These are phyloP conservation scores for Ceratoteleas bidentatus DNA, from an alignment of 1,140 invertebrate species.

Conservation along the genomic window DNA sequence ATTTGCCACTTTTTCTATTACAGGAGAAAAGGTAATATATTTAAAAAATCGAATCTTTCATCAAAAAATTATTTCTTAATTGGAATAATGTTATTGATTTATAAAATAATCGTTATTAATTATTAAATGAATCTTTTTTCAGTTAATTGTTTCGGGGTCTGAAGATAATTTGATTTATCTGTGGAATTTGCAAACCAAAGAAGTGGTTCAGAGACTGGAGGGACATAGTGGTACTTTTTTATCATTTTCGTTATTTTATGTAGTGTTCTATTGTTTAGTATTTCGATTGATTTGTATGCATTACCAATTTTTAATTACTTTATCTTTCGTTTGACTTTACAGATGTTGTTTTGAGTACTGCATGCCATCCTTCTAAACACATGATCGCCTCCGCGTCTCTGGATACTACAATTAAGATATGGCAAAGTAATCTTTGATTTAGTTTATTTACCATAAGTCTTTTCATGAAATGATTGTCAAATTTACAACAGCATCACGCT, in stretches of 20 bases:
- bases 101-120: too few relatives aligned
- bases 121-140: slow-evolving; percentile 24
- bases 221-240: slow-evolving; percentile 91
- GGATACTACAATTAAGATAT: slow-evolving; percentile 98
- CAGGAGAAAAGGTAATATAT: slow-evolving; percentile 97
- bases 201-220: slow-evolving; percentile 98
- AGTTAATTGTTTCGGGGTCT: slow-evolving; percentile 99
- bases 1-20: slow-evolving; percentile 99
- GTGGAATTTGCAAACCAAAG: slow-evolving; percentile 99
- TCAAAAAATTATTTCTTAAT: too few relatives aligned
- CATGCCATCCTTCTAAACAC: slow-evolving; percentile 98
- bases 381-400: slow-evolving; percentile 99
- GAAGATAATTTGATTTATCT: slow-evolving; percentile 99
- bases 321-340: slow-evolving; percentile 67
- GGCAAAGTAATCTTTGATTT: slow-evolving; percentile 96
- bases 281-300: neutral
- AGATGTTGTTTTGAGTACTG: slow-evolving; percentile 98
- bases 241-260: neutral
- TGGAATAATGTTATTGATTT: too few relatives aligned
- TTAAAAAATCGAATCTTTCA: too few relatives aligned
- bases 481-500: too few relatives aligned
- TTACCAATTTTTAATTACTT: slow-evolving; percentile 1
- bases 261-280: neutral
- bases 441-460: neutral
- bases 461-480: too few relatives aligned